phyloP scores from a whole-genome alignment of 23 tunicate species.

The Clavelina lepadiformis region DNA sequence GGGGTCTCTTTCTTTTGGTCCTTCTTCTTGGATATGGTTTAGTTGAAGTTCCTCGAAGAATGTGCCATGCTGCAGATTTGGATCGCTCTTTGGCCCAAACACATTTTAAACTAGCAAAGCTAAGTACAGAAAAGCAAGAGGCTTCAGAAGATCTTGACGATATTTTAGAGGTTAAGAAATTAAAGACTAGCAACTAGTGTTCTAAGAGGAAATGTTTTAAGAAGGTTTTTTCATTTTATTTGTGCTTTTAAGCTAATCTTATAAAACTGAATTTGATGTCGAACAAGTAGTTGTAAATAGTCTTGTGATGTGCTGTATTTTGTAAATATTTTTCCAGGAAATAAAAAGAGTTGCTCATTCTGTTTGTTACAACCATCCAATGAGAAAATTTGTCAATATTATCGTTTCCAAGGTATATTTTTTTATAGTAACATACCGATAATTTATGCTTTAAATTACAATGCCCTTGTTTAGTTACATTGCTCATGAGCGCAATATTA shows the following conservation, averaged over 20 bases:
- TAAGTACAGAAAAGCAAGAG: conserved; percentile 97
- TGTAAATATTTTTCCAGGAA: conserved; percentile 21
- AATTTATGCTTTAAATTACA: too few relatives aligned
- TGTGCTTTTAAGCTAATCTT: background rate
- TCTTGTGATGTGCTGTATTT: background rate
- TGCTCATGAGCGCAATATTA: too few relatives aligned
- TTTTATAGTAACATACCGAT: too few relatives aligned
- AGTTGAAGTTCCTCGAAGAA: conserved; percentile 94
- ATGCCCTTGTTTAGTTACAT: too few relatives aligned
- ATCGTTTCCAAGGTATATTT: conserved; percentile 82
- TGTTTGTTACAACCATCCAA: conserved; percentile 79
- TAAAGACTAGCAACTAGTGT: background rate
- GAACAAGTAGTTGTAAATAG: background rate
- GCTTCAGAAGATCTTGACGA: conserved; percentile 89
- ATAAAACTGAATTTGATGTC: background rate
- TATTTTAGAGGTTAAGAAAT: conserved; percentile 38
- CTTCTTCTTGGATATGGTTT: conserved; percentile 97
- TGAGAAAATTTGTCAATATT: conserved; percentile 52
- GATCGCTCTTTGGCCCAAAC: conserved; percentile 31
- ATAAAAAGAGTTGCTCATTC: conserved; percentile 41
- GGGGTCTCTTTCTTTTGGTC: conserved; percentile 96
- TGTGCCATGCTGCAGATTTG: conserved; percentile 70
- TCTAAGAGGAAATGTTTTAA: too few relatives aligned
- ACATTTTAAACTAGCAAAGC: conserved; percentile 87
- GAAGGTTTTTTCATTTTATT: background rate